Evolutionary conservation across 2,797 vertebrate genomes (phyloP).

Genomic region (Channallabes apus): DNA sequence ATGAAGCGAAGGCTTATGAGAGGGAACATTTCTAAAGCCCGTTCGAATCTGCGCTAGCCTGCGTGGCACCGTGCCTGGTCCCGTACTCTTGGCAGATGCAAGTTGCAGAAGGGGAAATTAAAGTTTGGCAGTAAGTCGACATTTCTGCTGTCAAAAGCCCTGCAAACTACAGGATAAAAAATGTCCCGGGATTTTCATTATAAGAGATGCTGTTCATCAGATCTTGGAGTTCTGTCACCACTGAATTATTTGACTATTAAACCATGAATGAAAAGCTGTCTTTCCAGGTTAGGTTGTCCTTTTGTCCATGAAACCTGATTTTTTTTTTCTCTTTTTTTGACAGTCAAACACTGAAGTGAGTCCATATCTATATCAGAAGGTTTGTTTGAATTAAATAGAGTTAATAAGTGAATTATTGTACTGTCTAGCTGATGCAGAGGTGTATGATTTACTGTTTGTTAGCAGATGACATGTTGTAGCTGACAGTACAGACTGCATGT

Average conservation of each 20-base stretch:
- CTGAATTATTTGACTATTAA: constrained; percentile 45
- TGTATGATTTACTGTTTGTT: constrained; percentile 9
- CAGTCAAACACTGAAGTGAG: constrained; percentile 13
- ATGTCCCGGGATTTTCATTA: constrained; percentile 43
- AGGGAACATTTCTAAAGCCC: constrained; percentile 67
- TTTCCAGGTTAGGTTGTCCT: constrained; percentile 26
- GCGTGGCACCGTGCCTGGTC: constrained; percentile 61
- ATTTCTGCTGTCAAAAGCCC: constrained; percentile 49
- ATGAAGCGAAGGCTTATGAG: constrained; percentile 67
- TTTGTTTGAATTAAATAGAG: neutral
- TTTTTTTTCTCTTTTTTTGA: neutral
- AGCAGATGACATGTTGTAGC: neutral
- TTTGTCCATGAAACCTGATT: neutral
- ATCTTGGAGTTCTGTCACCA: constrained; percentile 38
- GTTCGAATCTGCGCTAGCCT: constrained; percentile 67
- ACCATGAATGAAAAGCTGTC: constrained; percentile 41
- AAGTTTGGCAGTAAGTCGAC: constrained; percentile 60
- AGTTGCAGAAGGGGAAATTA: constrained; percentile 64
- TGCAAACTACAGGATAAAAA: constrained; percentile 49
- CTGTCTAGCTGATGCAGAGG: neutral
- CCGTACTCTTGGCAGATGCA: constrained; percentile 57
- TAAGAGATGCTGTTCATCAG: constrained; percentile 48
- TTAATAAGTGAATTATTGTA: constrained; percentile 9
- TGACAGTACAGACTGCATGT: neutral
- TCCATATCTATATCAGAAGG: neutral